These are phyloP conservation scores for Naja naja DNA, from an alignment of 2,113 vertebrate genomes.

Conservation along the genomic window DNA sequence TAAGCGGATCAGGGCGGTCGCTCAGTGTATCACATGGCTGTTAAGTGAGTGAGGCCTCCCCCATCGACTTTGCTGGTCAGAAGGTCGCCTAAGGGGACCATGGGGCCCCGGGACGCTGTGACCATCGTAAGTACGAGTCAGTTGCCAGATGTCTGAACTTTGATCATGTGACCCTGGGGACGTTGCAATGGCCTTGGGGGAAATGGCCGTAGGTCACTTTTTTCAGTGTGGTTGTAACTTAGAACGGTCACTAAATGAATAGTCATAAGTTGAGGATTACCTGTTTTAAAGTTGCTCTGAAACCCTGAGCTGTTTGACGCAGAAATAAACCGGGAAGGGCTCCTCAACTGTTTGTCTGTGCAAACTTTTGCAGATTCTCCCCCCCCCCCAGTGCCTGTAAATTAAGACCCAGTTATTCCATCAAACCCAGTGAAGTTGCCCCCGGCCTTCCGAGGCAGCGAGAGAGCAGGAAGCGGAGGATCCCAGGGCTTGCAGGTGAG, in stretches of 20 bases:
- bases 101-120: not conserved
- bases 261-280: not conserved
- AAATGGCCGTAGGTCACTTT: not conserved
- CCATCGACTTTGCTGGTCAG: not conserved
- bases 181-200: not conserved
- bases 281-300: not conserved
- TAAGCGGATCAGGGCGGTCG: not conserved
- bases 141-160: not conserved
- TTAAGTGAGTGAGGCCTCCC: not conserved
- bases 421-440: not conserved
- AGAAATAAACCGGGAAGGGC: not conserved
- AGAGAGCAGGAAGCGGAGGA: not conserved
- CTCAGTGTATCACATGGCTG: not conserved
- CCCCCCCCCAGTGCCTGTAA: not conserved
- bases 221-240: not conserved
- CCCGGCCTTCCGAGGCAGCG: no score
- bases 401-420: not conserved
- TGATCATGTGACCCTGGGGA: not conserved
- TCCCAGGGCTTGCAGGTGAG: no score
- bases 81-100: not conserved
- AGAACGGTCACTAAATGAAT: not conserved
- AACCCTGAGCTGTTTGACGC: not conserved
- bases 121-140: rapidly evolving
- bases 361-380: not conserved
- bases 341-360: no score